Evolutionary conservation across 1,140 invertebrate genomes (phyloP).

Genomic region (Leptopilina boulardi): DNA sequence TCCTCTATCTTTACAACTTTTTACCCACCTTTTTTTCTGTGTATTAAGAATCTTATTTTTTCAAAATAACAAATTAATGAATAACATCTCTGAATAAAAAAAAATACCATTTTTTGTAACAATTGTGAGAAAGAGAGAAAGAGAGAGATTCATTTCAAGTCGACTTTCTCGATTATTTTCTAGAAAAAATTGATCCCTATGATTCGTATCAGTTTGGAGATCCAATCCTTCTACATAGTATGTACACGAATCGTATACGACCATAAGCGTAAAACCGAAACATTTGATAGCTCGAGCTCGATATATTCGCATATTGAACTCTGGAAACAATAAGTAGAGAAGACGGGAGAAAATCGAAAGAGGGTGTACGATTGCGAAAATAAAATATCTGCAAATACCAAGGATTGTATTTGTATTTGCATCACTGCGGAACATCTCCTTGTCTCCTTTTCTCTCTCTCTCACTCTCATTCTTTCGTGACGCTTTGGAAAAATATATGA

Average conservation of each 20-base stretch:
- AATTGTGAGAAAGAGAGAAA: too few relatives aligned
- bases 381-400: constrained; percentile 61
- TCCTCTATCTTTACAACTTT: too few relatives aligned
- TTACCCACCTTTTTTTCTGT: too few relatives aligned
- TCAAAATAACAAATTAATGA: too few relatives aligned
- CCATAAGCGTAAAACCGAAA: constrained; percentile 22
- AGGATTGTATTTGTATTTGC: constrained; percentile 58
- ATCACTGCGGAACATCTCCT: constrained; percentile 37
- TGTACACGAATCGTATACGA: background rate
- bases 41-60: too few relatives aligned
- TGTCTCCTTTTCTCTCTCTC: too few relatives aligned
- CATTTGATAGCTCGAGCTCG: constrained; percentile 2
- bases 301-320: constrained; percentile 24
- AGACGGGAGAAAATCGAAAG: constrained; percentile 31
- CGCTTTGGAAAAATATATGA: background rate
- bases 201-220: background rate
- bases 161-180: background rate
- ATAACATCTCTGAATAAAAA: too few relatives aligned
- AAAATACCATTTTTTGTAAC: too few relatives aligned
- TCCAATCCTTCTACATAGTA: constrained; percentile 16
- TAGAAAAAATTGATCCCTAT: background rate
- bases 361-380: constrained; percentile 1
- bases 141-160: constrained; percentile 42
- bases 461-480: background rate
- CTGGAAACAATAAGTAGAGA: constrained; percentile 42